These are phyloP conservation scores for Drosophila mercatorum DNA, from an alignment of 2,888 invertebrate genomes.

Conservation along the genomic window DNA sequence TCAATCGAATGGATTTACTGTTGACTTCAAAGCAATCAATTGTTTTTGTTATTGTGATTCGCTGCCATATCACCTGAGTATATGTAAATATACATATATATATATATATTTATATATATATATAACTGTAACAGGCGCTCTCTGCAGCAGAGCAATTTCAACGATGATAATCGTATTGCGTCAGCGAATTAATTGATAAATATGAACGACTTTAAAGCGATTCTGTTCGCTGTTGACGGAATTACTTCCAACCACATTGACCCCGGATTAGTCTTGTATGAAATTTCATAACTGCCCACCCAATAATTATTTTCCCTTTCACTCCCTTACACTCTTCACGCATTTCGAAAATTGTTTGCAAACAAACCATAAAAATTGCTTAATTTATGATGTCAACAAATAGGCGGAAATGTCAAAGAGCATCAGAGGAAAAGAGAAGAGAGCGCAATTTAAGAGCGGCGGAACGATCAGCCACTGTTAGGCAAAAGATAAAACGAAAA, in stretches of 20 bases:
- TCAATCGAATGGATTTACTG: slow-evolving; percentile 38
- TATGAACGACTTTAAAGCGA: slow-evolving; percentile 24
- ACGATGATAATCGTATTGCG: slow-evolving; percentile 63
- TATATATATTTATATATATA: too few species aligned
- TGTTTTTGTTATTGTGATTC: slow-evolving; percentile 39
- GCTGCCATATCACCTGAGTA: slow-evolving; percentile 4
- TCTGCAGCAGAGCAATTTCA: slow-evolving; percentile 40
- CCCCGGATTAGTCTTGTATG: not conserved
- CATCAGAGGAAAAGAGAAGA: not conserved
- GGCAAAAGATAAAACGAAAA: slow-evolving; percentile 32
- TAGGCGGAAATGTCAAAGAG: slow-evolving; percentile 23
- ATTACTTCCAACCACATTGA: slow-evolving; percentile 13
- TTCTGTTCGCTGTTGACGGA: slow-evolving; percentile 42
- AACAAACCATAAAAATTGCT: slow-evolving; percentile 49
- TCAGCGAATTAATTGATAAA: slow-evolving; percentile 60
- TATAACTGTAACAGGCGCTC: not conserved
- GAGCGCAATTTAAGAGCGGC: slow-evolving; percentile 30
- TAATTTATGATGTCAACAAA: slow-evolving; percentile 50
- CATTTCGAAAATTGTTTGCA: slow-evolving; percentile 45
- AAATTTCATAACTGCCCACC: not conserved
- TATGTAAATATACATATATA: not conserved
- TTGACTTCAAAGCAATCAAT: slow-evolving; percentile 37
- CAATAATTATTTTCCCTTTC: slow-evolving; percentile 5
- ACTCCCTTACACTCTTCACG: not conserved
- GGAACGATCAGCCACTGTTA: not conserved